Conservation (phyloP, 1,140 invertebrate species). For the Galendromus occidentalis region DNA sequence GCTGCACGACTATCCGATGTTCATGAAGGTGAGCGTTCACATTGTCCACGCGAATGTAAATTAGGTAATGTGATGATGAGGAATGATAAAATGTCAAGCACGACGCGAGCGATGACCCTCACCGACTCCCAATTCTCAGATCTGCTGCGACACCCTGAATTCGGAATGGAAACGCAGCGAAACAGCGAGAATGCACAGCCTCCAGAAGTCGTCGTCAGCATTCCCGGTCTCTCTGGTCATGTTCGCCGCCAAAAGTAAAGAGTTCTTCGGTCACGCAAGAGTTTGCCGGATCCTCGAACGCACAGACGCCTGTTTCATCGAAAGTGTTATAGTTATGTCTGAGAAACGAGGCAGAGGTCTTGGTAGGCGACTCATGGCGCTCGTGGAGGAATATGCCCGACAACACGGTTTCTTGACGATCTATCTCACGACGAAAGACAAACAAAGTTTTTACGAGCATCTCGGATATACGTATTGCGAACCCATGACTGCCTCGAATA, state of each 20-base stretch:
- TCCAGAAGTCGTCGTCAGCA: neutral
- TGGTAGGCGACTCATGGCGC: constrained; percentile 18
- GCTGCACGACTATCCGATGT: neutral
- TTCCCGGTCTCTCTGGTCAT: neutral
- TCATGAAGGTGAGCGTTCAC: neutral
- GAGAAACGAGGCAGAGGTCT: constrained; percentile 19
- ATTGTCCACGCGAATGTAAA: no score
- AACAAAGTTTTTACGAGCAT: constrained; percentile 19
- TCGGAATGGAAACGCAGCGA: constrained; percentile 3
- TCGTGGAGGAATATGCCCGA: constrained; percentile 18
- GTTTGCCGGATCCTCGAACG: constrained; percentile 8
- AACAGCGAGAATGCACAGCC: neutral
- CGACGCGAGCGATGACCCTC: no score
- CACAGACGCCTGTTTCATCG: constrained; percentile 12
- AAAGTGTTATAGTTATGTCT: constrained; percentile 18
- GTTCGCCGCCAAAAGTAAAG: neutral
- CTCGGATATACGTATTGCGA: constrained; percentile 20
- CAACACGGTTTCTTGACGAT: constrained; percentile 15
- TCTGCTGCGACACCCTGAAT: constrained; percentile 2
- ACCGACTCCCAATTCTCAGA: neutral
- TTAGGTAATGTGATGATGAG: no score
- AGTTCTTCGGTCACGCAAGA: neutral
- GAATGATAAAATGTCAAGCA: no score
- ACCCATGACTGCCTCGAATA: constrained; percentile 18
- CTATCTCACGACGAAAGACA: constrained; percentile 19